Conservation (phyloP, 2,888 invertebrate species). For the Leucophora obtusa region DNA sequence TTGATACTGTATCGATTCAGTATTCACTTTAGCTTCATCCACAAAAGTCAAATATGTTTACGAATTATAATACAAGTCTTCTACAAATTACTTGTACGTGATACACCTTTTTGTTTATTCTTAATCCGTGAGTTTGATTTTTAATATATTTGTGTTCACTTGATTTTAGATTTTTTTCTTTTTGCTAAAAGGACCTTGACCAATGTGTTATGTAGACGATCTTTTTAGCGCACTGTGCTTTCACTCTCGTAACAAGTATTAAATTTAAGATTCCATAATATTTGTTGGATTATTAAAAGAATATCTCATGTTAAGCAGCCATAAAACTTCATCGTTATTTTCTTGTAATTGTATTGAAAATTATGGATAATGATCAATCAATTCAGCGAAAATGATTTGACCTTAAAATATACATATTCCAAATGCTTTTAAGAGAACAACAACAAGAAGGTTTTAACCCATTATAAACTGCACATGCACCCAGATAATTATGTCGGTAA, state of each 20-base stretch:
- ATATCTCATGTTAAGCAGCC: slow-evolving; percentile 43
- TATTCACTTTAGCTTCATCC: neutral
- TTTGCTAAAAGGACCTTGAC: neutral
- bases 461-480: too few relatives aligned
- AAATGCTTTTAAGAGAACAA: too few relatives aligned
- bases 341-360: slow-evolving; percentile 61
- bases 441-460: too few relatives aligned
- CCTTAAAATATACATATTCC: too few relatives aligned
- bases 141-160: slow-evolving; percentile 35
- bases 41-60: slow-evolving; percentile 11
- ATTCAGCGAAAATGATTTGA: slow-evolving; percentile 62
- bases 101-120: slow-evolving; percentile 65
- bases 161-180: slow-evolving; percentile 4
- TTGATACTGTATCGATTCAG: neutral
- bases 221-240: neutral
- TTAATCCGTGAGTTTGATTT: slow-evolving; percentile 41
- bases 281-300: slow-evolving; percentile 23
- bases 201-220: neutral
- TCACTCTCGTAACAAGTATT: neutral
- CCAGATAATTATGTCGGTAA: too few relatives aligned
- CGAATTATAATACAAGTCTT: slow-evolving; percentile 57
- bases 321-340: slow-evolving; percentile 41
- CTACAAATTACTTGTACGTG: slow-evolving; percentile 74
- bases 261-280: slow-evolving; percentile 39
- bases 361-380: slow-evolving; percentile 69